Evolutionary conservation across 2,888 invertebrate genomes (phyloP).

Genomic region (Eupsilia transversa): DNA sequence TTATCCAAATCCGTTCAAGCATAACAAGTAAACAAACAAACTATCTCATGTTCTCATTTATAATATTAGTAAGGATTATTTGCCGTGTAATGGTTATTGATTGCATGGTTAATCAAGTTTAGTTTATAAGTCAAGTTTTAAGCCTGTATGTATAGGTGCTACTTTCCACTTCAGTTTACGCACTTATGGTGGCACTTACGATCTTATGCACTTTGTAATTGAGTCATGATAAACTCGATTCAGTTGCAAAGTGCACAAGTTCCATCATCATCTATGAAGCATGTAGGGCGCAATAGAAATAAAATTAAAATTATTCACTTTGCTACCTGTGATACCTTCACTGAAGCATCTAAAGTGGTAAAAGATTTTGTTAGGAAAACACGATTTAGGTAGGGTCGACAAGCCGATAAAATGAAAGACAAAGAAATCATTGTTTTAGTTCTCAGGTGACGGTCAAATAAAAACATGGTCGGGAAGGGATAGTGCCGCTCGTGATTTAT

Average conservation of each 20-base stretch:
- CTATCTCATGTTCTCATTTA: too few relatives aligned
- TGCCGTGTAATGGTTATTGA: too few relatives aligned
- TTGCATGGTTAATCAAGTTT: too few relatives aligned
- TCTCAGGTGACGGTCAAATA: conserved; percentile 50
- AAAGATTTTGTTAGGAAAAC: conserved; percentile 32
- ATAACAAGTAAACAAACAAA: too few relatives aligned
- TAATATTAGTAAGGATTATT: too few relatives aligned
- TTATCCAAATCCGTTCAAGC: too few relatives aligned
- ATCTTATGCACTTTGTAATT: too few relatives aligned
- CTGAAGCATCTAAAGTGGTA: conserved; percentile 3
- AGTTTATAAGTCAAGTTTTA: too few relatives aligned
- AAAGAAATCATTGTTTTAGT: conserved; percentile 51
- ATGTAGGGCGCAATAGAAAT: background rate
- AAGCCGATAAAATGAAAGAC: conserved; percentile 46
- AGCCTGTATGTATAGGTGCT: too few relatives aligned
- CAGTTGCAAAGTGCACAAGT: background rate
- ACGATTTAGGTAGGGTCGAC: conserved; percentile 28
- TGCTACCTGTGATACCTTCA: background rate
- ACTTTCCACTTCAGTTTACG: too few relatives aligned
- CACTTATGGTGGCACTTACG: too few relatives aligned
- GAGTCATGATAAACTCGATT: too few relatives aligned
- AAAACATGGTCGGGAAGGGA: conserved; percentile 52
- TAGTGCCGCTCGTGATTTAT: conserved; percentile 56
- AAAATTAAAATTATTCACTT: background rate
- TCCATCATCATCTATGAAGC: background rate